phyloP scores from a whole-genome alignment of 2,888 invertebrate genomes.

The Cephus sareptanus region DNA sequence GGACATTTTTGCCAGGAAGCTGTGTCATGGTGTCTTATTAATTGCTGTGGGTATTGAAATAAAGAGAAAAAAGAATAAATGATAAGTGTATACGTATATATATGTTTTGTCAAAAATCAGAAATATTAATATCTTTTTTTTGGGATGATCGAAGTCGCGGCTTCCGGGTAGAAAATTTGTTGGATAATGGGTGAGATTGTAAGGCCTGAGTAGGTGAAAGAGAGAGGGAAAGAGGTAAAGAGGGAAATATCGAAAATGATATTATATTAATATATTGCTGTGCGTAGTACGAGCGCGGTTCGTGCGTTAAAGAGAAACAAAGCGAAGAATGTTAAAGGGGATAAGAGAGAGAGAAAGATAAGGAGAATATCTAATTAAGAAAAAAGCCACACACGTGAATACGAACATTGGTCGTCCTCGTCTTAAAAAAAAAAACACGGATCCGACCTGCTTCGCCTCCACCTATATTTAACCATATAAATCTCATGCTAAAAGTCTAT shows the following conservation, averaged over 20 bases:
- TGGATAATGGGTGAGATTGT: background rate
- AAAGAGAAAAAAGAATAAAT: background rate
- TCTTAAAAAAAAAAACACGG: background rate
- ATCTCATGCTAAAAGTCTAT: conserved; percentile 20
- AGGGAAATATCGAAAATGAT: background rate
- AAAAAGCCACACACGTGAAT: background rate
- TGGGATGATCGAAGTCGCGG: background rate
- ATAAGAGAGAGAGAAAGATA: conserved; percentile 2
- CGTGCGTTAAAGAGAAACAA: background rate
- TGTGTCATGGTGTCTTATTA: background rate
- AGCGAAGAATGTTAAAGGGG: background rate
- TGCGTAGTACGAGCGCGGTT: background rate
- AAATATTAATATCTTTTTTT: background rate
- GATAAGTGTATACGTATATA: too few relatives aligned
- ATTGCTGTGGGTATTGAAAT: background rate
- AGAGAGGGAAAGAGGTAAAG: background rate
- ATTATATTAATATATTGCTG: background rate
- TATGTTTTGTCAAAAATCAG: too few relatives aligned
- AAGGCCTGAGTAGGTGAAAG: background rate
- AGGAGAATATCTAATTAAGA: background rate
- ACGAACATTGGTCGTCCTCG: background rate
- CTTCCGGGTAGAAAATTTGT: background rate
- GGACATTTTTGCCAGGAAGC: background rate
- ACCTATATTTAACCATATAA: conserved; percentile 7
- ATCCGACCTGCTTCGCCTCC: conserved; percentile 2